These are phyloP conservation scores for Sclerurus mexicanus DNA, from an alignment of 2,113 vertebrate species.

Conservation along the genomic window DNA sequence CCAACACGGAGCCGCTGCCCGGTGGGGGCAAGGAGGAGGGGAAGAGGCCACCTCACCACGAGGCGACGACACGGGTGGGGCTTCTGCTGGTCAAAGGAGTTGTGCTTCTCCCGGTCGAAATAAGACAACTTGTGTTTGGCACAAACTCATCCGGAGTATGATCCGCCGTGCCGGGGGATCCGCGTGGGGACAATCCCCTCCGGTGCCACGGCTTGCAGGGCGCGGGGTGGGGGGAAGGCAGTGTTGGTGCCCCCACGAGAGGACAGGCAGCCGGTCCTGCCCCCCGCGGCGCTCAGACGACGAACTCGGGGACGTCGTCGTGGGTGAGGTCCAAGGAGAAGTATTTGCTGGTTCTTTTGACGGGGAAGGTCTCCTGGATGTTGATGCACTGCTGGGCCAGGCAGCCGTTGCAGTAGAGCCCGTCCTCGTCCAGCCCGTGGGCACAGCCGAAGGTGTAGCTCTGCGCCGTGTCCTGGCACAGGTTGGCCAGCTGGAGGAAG, in stretches of 20 bases:
- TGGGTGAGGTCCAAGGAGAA: slow-evolving; percentile 94
- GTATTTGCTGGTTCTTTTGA: slow-evolving; percentile 98
- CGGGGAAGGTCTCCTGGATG: slow-evolving; percentile 83
- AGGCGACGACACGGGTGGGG: background rate
- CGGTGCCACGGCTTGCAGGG: background rate
- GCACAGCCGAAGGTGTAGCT: slow-evolving; percentile 96
- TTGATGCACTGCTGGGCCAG: slow-evolving; percentile 87
- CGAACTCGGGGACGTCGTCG: slow-evolving; percentile 94
- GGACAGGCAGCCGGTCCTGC: background rate
- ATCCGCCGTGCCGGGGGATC: background rate
- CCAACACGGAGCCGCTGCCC: background rate
- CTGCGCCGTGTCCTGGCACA: slow-evolving; percentile 95
- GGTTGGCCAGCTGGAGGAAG: slow-evolving; percentile 88
- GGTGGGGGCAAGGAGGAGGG: background rate
- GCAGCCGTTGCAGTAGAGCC: slow-evolving; percentile 83
- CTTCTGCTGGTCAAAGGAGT: background rate
- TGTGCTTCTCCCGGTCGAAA: background rate
- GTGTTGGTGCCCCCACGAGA: fast-evolving
- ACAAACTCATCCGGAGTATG: background rate
- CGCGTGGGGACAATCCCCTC: background rate
- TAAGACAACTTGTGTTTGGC: background rate
- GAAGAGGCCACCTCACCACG: background rate
- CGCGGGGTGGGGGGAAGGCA: background rate
- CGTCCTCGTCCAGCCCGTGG: slow-evolving; percentile 83
- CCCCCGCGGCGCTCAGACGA: slow-evolving; percentile 77